These are phyloP conservation scores for Peucedramus taeniatus DNA, from an alignment of 2,113 vertebrate genomes.

Conservation along the genomic window DNA sequence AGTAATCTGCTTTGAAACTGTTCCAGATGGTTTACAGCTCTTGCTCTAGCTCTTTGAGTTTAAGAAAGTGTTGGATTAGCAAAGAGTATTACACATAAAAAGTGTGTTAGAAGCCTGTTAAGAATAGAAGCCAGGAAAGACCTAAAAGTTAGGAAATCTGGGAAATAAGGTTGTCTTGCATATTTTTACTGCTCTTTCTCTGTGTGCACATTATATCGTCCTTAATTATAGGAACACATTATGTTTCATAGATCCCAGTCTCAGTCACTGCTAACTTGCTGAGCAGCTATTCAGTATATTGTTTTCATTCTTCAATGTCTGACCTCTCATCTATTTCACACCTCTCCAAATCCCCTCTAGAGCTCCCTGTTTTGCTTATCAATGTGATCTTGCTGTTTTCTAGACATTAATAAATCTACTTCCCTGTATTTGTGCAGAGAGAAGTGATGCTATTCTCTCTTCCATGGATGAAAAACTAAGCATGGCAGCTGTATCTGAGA, in stretches of 20 bases:
- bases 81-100: not conserved
- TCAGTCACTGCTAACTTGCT: not conserved
- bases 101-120: not conserved
- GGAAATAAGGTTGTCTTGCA: not conserved
- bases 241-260: not conserved
- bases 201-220: not conserved
- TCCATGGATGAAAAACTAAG: not conserved
- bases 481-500: not conserved
- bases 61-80: not conserved
- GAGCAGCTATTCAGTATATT: not conserved
- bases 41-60: not conserved
- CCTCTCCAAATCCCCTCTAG: not conserved
- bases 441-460: not conserved
- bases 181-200: conserved; percentile 4
- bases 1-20: not conserved
- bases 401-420: not conserved
- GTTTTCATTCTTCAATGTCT: not conserved
- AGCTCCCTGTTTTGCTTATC: not conserved
- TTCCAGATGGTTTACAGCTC: not conserved
- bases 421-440: not conserved
- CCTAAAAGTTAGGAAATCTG: not conserved
- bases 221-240: not conserved
- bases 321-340: not conserved
- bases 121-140: not conserved
- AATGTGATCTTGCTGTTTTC: not conserved